Conservation (phyloP, 2,113 vertebrate species). For the Gambusia affinis region DNA sequence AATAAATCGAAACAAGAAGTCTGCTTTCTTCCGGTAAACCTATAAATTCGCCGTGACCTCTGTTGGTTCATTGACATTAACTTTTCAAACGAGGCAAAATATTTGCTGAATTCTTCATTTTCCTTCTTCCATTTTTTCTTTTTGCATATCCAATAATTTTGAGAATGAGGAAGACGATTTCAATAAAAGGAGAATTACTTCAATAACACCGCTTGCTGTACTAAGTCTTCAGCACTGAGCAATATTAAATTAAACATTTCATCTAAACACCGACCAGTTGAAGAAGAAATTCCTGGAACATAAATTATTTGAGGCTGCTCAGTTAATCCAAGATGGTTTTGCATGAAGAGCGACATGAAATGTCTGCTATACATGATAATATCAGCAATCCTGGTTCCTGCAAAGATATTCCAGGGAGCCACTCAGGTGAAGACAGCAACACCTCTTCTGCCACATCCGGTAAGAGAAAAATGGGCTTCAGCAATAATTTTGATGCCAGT, state of each 20-base stretch:
- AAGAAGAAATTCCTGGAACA: neutral
- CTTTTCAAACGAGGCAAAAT: neutral
- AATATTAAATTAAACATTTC: neutral
- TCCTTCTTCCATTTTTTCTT: no score
- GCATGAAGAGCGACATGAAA: neutral
- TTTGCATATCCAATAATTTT: no score
- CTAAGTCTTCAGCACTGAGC: neutral
- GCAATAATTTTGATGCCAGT: neutral
- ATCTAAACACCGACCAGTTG: neutral
- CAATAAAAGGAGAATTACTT: neutral
- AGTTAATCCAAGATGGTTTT: neutral
- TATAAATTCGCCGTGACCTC: no score
- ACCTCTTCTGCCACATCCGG: neutral
- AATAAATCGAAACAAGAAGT: no score
- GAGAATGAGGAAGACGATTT: neutral
- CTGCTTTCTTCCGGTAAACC: no score
- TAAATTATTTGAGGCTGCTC: neutral
- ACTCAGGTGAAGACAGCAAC: neutral
- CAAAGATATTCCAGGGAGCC: neutral
- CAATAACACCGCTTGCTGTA: neutral
- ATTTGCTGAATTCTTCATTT: no score
- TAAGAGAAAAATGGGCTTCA: neutral
- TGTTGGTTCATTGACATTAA: no score
- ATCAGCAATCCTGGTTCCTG: neutral
- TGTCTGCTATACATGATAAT: neutral